These are phyloP conservation scores for Chrysomela aeneicollis DNA, from an alignment of 2,888 invertebrate species.

Conservation along the genomic window DNA sequence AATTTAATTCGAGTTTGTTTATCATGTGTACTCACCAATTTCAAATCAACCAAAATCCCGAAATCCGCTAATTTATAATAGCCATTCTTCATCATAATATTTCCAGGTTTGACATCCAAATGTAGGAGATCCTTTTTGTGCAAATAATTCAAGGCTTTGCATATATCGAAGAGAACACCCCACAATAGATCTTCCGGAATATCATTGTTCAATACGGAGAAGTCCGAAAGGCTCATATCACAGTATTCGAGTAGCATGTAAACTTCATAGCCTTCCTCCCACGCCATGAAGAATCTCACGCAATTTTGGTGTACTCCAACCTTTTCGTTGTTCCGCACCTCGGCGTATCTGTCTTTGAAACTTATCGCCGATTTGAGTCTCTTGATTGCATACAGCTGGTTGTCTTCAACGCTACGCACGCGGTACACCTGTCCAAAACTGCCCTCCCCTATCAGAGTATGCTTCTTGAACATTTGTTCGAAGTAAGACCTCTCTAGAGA, in stretches of 20 bases:
- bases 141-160: constrained; percentile 71
- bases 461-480: constrained; percentile 72
- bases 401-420: constrained; percentile 71
- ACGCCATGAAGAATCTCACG: constrained; percentile 72
- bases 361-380: constrained; percentile 69
- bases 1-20: too few species aligned
- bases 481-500: constrained; percentile 64
- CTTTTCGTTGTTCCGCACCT: constrained; percentile 74
- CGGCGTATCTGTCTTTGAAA: constrained; percentile 67
- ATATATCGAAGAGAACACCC: constrained; percentile 72
- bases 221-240: constrained; percentile 68
- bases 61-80: constrained; percentile 80
- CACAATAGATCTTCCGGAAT: constrained; percentile 71
- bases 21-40: constrained; percentile 61
- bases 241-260: constrained; percentile 79
- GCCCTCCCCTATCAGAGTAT: constrained; percentile 73
- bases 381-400: constrained; percentile 75
- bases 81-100: constrained; percentile 73
- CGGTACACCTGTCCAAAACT: constrained; percentile 80
- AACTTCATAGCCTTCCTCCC: constrained; percentile 75
- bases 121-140: constrained; percentile 75
- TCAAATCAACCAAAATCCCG: constrained; percentile 73
- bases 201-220: constrained; percentile 64
- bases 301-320: constrained; percentile 74
- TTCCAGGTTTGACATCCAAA: constrained; percentile 81